These are phyloP conservation scores for Hiodon tergisus DNA, from an alignment of 2,113 vertebrate genomes.

Conservation along the genomic window DNA sequence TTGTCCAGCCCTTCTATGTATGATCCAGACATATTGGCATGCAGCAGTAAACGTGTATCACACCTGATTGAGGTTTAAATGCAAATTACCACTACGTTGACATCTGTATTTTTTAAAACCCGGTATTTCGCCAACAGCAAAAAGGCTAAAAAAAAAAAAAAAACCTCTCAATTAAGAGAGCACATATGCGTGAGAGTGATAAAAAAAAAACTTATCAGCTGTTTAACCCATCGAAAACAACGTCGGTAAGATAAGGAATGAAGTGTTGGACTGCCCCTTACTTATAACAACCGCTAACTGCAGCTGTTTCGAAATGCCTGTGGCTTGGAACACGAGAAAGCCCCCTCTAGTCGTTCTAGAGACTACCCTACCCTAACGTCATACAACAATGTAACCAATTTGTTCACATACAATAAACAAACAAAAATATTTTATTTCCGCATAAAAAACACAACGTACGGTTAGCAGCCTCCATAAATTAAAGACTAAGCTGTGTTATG, in stretches of 20 bases:
- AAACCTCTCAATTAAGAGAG: too few relatives aligned
- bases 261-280: not conserved
- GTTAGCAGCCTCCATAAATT: too few relatives aligned
- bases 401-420: constrained; percentile 1
- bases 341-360: too few relatives aligned
- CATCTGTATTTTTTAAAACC: too few relatives aligned
- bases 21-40: too few relatives aligned
- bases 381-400: not conserved
- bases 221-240: not conserved
- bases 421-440: not conserved
- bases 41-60: too few relatives aligned
- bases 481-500: not conserved
- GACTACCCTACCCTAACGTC: not conserved
- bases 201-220: not conserved
- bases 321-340: constrained; percentile 2
- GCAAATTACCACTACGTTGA: too few relatives aligned
- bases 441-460: not conserved
- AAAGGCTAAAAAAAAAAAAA: too few relatives aligned
- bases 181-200: not conserved
- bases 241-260: not conserved
- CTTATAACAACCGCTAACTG: not conserved
- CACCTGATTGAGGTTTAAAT: too few relatives aligned
- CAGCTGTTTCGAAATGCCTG: constrained; percentile 12
- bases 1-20: too few relatives aligned
- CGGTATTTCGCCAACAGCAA: too few relatives aligned